These are phyloP conservation scores for Rhinogobio ventralis DNA, from an alignment of 2,797 vertebrate species.

Conservation along the genomic window DNA sequence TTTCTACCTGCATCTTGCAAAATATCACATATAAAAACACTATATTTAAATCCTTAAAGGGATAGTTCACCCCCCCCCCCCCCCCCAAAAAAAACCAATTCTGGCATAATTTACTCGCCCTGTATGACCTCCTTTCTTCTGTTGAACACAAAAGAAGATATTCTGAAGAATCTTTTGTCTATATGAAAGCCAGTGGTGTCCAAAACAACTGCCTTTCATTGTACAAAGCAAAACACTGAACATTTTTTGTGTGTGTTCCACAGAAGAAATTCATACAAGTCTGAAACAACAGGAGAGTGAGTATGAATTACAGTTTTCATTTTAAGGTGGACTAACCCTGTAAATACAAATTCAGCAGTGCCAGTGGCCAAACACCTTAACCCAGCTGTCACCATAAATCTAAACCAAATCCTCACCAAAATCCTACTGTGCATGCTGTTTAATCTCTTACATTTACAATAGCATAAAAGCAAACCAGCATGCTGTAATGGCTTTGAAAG, in stretches of 20 bases:
- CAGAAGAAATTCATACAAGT: not conserved
- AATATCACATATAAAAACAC: not conserved
- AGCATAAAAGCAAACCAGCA: slow-evolving; percentile 3
- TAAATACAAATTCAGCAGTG: not conserved
- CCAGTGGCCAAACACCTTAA: not conserved
- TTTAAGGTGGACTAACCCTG: not conserved
- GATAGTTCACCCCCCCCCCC: not conserved
- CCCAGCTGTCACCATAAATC: not conserved
- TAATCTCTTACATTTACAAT: not conserved
- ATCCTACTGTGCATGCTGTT: not conserved
- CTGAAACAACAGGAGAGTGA: not conserved
- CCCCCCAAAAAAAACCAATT: not conserved
- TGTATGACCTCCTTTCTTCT: not conserved
- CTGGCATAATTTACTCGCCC: not conserved
- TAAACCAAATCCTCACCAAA: not conserved
- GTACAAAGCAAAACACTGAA: not conserved
- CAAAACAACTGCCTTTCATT: not conserved
- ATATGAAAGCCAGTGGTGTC: not conserved
- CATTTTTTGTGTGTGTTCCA: not conserved
- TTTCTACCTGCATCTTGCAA: not conserved
- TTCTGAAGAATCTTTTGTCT: not conserved
- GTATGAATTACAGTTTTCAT: not conserved
- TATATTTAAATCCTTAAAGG: not conserved
- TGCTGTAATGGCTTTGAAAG: not conserved
- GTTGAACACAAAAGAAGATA: not conserved